Evolutionary conservation across 2,888 invertebrate species (phyloP).

Genomic region (Oscheius onirici): DNA sequence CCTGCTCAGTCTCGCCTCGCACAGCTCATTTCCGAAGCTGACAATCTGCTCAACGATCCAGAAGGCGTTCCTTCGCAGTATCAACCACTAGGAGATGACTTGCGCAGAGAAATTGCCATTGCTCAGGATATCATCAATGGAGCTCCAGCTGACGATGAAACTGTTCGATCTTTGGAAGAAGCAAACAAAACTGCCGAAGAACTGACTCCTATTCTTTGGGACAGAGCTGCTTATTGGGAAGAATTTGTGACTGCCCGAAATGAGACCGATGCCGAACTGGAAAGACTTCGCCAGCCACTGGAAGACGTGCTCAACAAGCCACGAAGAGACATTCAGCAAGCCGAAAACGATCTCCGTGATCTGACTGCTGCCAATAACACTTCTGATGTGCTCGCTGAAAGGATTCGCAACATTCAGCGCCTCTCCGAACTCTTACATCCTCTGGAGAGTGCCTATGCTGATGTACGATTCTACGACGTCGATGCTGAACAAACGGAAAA

Average conservation of each 20-base stretch:
- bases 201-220: conserved; percentile 46
- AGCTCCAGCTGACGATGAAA: conserved; percentile 33
- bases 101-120: conserved; percentile 37
- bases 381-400: conserved; percentile 40
- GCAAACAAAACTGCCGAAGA: conserved; percentile 41
- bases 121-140: conserved; percentile 35
- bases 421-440: conserved; percentile 59
- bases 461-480: conserved; percentile 63
- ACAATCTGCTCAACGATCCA: conserved; percentile 44
- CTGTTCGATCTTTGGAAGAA: conserved; percentile 36
- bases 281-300: conserved; percentile 42
- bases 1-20: conserved; percentile 40
- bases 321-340: conserved; percentile 37
- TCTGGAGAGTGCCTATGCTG: conserved; percentile 59
- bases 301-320: conserved; percentile 40
- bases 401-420: conserved; percentile 48
- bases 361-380: conserved; percentile 37
- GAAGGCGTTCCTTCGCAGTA: conserved; percentile 51
- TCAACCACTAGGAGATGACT: conserved; percentile 40
- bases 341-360: conserved; percentile 36
- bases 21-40: conserved; percentile 46
- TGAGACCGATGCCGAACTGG: conserved; percentile 50
- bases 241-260: conserved; percentile 57
- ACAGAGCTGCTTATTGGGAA: conserved; percentile 47
- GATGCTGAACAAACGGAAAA: conserved; percentile 59